phyloP scores from a whole-genome alignment of 2,888 invertebrate genomes.

The Zygothrica quintamaculata region DNA sequence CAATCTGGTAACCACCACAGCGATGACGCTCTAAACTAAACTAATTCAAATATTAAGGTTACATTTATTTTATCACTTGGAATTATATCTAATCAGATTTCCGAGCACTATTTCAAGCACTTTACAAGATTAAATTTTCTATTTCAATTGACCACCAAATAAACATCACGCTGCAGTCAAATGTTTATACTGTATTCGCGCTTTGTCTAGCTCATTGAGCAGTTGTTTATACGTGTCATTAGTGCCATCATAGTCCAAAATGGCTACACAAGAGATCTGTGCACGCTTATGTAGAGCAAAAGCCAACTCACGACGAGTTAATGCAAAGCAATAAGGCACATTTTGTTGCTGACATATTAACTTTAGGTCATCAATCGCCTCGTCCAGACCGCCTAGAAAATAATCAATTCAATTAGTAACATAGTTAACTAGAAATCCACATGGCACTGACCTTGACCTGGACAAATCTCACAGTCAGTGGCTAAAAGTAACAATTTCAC shows the following conservation, averaged over 20 bases:
- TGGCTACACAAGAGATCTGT: slow-evolving; percentile 87
- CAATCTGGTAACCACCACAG: slow-evolving; percentile 56
- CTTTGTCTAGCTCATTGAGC: slow-evolving; percentile 57
- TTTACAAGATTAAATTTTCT: slow-evolving; percentile 4
- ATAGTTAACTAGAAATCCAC: neutral
- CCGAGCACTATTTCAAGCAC: slow-evolving; percentile 56
- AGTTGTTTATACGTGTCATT: slow-evolving; percentile 84
- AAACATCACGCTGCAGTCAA: slow-evolving; percentile 53
- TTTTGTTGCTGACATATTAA: slow-evolving; percentile 85
- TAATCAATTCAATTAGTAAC: neutral
- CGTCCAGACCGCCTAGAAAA: slow-evolving; percentile 86
- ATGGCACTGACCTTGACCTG: slow-evolving; percentile 60
- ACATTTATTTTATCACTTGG: neutral
- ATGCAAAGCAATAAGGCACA: slow-evolving; percentile 87
- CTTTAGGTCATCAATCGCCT: slow-evolving; percentile 85
- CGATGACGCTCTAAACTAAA: slow-evolving; percentile 55
- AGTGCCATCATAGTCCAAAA: slow-evolving; percentile 87
- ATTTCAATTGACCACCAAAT: slow-evolving; percentile 34
- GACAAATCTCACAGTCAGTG: slow-evolving; percentile 86
- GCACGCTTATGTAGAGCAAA: slow-evolving; percentile 86
- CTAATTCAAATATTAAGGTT: neutral
- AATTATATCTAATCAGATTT: neutral
- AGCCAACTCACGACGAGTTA: slow-evolving; percentile 86
- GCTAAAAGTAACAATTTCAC: slow-evolving; percentile 87
- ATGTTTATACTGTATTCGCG: slow-evolving; percentile 57